Conservation (phyloP, 2,888 invertebrate species). For the Phyllotreta striolata region DNA sequence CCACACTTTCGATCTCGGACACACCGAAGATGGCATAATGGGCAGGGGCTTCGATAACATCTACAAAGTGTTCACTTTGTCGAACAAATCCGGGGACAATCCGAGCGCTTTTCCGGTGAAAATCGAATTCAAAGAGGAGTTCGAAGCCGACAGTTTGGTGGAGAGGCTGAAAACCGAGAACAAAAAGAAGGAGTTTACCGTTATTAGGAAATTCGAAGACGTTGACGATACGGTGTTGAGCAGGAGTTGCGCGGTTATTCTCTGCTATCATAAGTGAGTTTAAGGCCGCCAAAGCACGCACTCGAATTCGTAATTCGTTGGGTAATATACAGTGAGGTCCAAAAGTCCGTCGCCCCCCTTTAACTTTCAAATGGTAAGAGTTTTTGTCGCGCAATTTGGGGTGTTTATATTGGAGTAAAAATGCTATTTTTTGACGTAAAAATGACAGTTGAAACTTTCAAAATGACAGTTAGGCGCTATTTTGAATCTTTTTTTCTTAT, state of each 20-base stretch:
- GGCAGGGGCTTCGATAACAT: constrained; percentile 88
- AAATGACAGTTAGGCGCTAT: no score
- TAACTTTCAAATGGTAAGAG: no score
- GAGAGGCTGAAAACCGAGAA: constrained; percentile 43
- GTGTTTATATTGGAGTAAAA: no score
- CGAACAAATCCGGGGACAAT: constrained; percentile 19
- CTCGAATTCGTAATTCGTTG: no score
- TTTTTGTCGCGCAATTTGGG: no score
- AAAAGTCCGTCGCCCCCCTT: no score
- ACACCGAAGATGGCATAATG: constrained; percentile 92
- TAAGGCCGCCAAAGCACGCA: no score
- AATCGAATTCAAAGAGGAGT: constrained; percentile 52
- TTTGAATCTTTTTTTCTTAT: no score
- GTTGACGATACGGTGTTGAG: constrained; percentile 69
- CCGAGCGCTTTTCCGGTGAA: constrained; percentile 40
- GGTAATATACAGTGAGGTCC: no score
- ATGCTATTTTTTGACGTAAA: no score
- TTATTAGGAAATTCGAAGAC: constrained; percentile 48
- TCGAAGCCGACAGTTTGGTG: constrained; percentile 45
- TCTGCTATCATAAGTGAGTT: constrained; percentile 70
- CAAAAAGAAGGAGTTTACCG: constrained; percentile 47
- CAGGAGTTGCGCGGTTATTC: constrained; percentile 70
- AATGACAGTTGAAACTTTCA: no score
- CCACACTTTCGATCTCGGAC: constrained; percentile 93
- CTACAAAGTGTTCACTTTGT: constrained; percentile 73